Evolutionary conservation across 2,113 vertebrate genomes (phyloP).

Genomic region (Beaufortia kweichowensis): DNA sequence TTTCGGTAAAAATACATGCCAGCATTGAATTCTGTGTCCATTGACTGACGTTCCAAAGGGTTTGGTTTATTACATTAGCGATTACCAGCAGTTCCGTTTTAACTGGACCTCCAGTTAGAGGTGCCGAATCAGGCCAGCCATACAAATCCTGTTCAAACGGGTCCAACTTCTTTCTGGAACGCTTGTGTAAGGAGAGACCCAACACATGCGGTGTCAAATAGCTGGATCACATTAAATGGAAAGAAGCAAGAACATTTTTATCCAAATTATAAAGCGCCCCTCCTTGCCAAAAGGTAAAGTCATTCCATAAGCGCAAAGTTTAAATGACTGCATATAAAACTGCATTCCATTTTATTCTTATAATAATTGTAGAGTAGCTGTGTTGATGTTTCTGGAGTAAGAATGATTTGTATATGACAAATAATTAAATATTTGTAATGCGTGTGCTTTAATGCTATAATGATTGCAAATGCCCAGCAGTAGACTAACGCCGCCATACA

Average conservation of each 20-base stretch:
- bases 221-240: constrained; percentile 61
- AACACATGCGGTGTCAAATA: constrained; percentile 48
- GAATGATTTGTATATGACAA: background rate
- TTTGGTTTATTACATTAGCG: constrained; percentile 27
- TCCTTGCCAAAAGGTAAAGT: constrained; percentile 51
- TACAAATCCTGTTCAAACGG: constrained; percentile 46
- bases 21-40: constrained; percentile 38
- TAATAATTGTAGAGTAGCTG: no score
- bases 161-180: constrained; percentile 26
- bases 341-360: constrained; percentile 49
- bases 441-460: no score
- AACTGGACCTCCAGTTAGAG: constrained; percentile 50
- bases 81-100: constrained; percentile 42
- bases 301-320: constrained; percentile 58
- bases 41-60: constrained; percentile 35
- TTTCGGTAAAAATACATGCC: constrained; percentile 21
- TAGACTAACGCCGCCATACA: background rate
- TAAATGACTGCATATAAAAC: constrained; percentile 47
- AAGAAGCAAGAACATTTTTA: background rate
- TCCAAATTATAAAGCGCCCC: constrained; percentile 49
- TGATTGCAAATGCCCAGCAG: background rate
- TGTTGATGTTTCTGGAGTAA: background rate
- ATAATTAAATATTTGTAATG: no score
- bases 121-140: constrained; percentile 52
- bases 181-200: constrained; percentile 46